A percentile compares a stretch with the other conserved stretches of the same genome.
Evolutionary conservation across 1,140 invertebrate genomes (phyloP).

Genomic region (Anastrepha ludens): DNA sequence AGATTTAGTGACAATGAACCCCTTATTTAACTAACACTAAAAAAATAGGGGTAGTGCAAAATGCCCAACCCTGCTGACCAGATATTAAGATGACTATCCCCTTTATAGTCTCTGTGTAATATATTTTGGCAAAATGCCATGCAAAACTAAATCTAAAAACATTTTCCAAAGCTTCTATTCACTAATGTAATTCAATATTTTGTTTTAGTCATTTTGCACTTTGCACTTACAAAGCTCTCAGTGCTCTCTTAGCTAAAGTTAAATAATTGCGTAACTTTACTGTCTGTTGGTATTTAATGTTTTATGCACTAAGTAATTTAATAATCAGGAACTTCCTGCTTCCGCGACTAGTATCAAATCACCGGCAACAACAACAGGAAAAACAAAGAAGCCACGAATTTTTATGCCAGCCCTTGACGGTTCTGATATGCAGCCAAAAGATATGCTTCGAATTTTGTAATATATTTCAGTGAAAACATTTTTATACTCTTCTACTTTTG

Average conservation of each 20-base stretch:
- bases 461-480: not conserved
- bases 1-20: too few species aligned
- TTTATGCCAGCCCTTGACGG: not conserved
- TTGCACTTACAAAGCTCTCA: not conserved
- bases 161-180: not conserved
- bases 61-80: too few species aligned
- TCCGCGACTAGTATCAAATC: constrained; percentile 13
- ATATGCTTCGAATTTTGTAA: not conserved
- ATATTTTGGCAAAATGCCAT: too few species aligned
- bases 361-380: not conserved
- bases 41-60: too few species aligned
- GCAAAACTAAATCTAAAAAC: too few species aligned
- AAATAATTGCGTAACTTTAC: constrained; percentile 31
- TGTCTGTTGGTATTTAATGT: constrained; percentile 51
- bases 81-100: too few species aligned
- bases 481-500: not conserved
- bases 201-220: not conserved
- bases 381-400: not conserved
- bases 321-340: constrained; percentile 33
- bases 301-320: constrained; percentile 51
- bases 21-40: too few species aligned
- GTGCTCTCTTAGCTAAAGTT: constrained; percentile 1
- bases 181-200: not conserved
- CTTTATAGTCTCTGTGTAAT: too few species aligned
- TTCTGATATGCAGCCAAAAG: constrained; percentile 23